Evolutionary conservation across 2,113 vertebrate genomes (phyloP).

Genomic region (Thymallus thymallus): DNA sequence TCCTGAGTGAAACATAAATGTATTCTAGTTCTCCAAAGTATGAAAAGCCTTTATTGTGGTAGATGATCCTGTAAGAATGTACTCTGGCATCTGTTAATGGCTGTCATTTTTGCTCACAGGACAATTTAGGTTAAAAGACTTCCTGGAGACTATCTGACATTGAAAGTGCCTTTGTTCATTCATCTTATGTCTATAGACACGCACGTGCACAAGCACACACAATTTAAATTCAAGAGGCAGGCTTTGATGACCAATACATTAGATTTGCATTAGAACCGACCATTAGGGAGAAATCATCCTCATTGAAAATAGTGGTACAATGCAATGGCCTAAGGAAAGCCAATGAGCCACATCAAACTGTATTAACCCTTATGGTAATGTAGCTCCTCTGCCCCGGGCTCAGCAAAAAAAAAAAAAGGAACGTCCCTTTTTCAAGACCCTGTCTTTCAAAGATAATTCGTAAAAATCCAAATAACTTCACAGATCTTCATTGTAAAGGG

Average conservation of each 20-base stretch:
- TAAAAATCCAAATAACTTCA: no score
- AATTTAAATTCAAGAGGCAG: conserved; percentile 56
- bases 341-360: conserved; percentile 71
- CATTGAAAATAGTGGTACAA: conserved; percentile 63
- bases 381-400: conserved; percentile 50
- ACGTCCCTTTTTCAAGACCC: no score
- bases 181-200: neutral
- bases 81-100: neutral
- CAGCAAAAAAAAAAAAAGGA: no score
- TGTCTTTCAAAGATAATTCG: no score
- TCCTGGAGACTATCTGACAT: no score
- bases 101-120: no score
- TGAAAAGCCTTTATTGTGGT: neutral
- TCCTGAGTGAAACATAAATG: no score
- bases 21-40: neutral
- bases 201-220: conserved; percentile 13
- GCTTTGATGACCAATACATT: conserved; percentile 71
- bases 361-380: conserved; percentile 64
- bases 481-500: no score
- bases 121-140: no score
- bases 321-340: conserved; percentile 53
- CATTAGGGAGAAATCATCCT: conserved; percentile 69
- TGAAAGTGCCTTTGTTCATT: no score
- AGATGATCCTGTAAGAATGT: neutral
- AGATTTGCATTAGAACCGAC: conserved; percentile 71